These are phyloP conservation scores for Austrolebias charrua DNA, from an alignment of 2,797 vertebrate species.

Conservation along the genomic window DNA sequence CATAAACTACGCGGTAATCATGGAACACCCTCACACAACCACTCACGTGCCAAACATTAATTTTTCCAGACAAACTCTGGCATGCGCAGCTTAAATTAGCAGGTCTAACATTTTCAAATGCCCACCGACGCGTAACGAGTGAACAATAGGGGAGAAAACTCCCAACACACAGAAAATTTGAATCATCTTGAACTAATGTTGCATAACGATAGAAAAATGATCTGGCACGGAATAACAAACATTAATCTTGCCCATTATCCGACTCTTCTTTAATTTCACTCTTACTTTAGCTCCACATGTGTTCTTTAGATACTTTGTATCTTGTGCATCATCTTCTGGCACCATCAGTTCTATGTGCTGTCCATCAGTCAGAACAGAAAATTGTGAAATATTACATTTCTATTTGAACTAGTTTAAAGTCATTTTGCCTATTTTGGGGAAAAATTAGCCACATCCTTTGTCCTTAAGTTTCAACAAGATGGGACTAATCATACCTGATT, in stretches of 20 bases:
- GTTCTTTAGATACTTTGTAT: constrained; percentile 15
- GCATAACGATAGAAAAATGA: constrained; percentile 39
- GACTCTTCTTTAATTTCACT: constrained; percentile 30
- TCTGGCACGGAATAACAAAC: constrained; percentile 47
- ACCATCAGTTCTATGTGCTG: constrained; percentile 16
- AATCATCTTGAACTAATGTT: constrained; percentile 46
- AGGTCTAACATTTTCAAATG: constrained; percentile 66
- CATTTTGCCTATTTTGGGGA: background rate
- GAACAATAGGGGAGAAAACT: constrained; percentile 7
- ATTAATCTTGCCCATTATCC: constrained; percentile 24
- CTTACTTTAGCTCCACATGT: constrained; percentile 4
- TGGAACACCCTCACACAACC: constrained; percentile 41
- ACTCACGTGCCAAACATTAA: constrained; percentile 12
- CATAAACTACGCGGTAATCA: constrained; percentile 48
- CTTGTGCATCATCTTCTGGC: constrained; percentile 22
- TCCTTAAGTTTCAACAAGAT: background rate
- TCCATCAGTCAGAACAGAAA: constrained; percentile 27
- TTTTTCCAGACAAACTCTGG: constrained; percentile 24
- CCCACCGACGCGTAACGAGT: constrained; percentile 12
- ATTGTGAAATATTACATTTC: constrained; percentile 17
- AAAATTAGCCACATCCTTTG: background rate
- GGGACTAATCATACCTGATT: background rate
- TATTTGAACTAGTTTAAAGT: constrained; percentile 8
- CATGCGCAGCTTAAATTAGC: constrained; percentile 38
- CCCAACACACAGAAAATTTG: constrained; percentile 48